Base-by-base conservation (phyloP, 1,140 invertebrate species). In the Patella vulgata region DNA sequence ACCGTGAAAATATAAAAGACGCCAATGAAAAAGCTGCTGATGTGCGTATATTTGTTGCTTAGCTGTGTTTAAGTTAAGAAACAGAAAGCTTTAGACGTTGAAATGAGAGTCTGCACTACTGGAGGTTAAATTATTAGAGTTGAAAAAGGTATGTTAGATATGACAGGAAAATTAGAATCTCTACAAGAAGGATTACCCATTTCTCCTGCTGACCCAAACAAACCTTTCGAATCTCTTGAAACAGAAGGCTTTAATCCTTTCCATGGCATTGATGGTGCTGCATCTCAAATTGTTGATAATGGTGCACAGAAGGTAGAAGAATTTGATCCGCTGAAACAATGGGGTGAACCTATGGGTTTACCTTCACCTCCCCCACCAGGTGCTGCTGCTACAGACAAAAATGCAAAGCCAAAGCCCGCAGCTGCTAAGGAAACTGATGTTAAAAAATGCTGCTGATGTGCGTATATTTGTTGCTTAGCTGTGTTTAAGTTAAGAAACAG, bases 311-410 rank as follows among this genome's bases (percentile, higher is more conserved):
- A 14, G 14, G 53, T 14, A 39, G 51, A 51, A n/a, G 23, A 50
- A 19, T 83, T 82, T 72, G 74, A 83, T 83, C 91, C 91, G 1
- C 84, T 94, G 4, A 88, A 90, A 72, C 90, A 88, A 39, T 97
- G 94, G 94, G 94, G 92, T 11, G 93, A 93, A 76, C 95, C 95
- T 17, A 86, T 97, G 63, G 93, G 93, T 30, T 85, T 97, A 44
- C 95, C 95, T 0, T 93, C 88, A 64, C 91, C 92, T 3, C 89
- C 91, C 28, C 88, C 91, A 39, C 87, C 90, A n/a, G 60, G 54
- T n/a, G 25, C 33, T 33, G 54, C 54, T 25, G 36, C 55, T 25
- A 90, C 92, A 73, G 61, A 70, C 33, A 36, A 36, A 36, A 36
- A 36, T 36, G 44, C 60, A 19, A 70, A 69, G 36, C 56, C 51